Base-by-base conservation (phyloP, 2,113 vertebrate species). In the Neolamprologus falcicula region DNA sequence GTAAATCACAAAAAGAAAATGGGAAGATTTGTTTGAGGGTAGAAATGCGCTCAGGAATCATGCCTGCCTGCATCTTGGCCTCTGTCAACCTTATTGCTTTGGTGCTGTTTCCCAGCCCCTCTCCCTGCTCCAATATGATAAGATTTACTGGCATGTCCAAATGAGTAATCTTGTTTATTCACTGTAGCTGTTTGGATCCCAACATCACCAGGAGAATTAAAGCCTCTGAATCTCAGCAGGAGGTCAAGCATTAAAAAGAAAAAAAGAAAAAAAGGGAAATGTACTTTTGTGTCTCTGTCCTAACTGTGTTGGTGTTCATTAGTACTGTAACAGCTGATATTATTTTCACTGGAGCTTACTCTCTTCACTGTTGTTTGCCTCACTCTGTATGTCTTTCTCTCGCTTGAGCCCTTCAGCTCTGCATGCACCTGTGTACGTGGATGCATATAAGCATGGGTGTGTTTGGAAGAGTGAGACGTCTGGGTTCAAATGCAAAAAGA, bases 81-180 rank as follows among this genome's bases (percentile, higher is more conserved):
- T 89, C 86, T 83, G 91, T 91, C 82, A 92, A 87, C 90, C 93
- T 94, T 93, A 89, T 93, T 94, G 93, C 92, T 92, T 90, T 94
- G 76, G 90, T 86, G 88, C 89, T 59, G 73, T 83, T 83, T 89
- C 84, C 86, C 85, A 79, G 87, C 91, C 91, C 86, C 80, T 89
- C 88, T 93, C 90, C 91, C 93, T 95, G 92, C 91, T 94, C 86
- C 90, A 95, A 91, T 94, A 95, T 89, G 96, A 96, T 96, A 96
- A 95, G 96, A 96, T 96, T 96, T 95, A 94, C 93, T 92, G 87
- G 93, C 92, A 93, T 96, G 96, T 95, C 92, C 93, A 92, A 95
- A 92, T 92, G 91, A 85, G 86, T 96, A 96, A 95, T 95, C 96
- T 95, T 96, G 94, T 97, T 97, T 96, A 95, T 96, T 96, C 92